phyloP scores from a whole-genome alignment of 1,140 invertebrate genomes.

The Odontomachus brunneus region DNA sequence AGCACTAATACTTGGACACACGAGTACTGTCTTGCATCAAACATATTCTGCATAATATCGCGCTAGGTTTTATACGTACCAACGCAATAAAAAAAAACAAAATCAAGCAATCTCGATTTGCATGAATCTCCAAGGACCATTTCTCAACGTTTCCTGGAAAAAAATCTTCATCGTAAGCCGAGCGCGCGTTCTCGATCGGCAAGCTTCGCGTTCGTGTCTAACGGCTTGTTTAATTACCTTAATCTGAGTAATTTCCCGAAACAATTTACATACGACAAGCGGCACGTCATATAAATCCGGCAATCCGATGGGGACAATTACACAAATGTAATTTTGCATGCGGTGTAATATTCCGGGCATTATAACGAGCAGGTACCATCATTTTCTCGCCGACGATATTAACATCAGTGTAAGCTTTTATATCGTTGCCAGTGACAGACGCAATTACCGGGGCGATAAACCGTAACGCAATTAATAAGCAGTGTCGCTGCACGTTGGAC shows the following conservation, averaged over 20 bases:
- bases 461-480: conserved; percentile 71
- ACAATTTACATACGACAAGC: conserved; percentile 43
- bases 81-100: too few species aligned
- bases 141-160: neutral
- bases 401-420: conserved; percentile 59
- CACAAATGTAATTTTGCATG: conserved; percentile 49
- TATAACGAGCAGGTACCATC: conserved; percentile 26
- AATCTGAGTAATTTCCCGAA: conserved; percentile 46
- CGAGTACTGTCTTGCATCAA: too few species aligned
- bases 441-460: conserved; percentile 73
- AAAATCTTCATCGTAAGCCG: neutral
- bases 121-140: too few species aligned
- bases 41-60: too few species aligned
- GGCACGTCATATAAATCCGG: conserved; percentile 42
- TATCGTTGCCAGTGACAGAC: conserved; percentile 47
- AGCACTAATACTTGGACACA: too few species aligned
- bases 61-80: too few species aligned
- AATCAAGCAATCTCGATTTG: too few species aligned
- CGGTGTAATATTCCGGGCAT: conserved; percentile 31
- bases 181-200: neutral
- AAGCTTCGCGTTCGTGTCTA: neutral
- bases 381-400: conserved; percentile 66
- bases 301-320: conserved; percentile 34
- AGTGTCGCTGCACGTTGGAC: conserved; percentile 13
- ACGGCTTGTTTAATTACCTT: conserved; percentile 27